Conservation (phyloP, 2,113 vertebrate species). For the Hypocryptadius cinnamomeus region DNA sequence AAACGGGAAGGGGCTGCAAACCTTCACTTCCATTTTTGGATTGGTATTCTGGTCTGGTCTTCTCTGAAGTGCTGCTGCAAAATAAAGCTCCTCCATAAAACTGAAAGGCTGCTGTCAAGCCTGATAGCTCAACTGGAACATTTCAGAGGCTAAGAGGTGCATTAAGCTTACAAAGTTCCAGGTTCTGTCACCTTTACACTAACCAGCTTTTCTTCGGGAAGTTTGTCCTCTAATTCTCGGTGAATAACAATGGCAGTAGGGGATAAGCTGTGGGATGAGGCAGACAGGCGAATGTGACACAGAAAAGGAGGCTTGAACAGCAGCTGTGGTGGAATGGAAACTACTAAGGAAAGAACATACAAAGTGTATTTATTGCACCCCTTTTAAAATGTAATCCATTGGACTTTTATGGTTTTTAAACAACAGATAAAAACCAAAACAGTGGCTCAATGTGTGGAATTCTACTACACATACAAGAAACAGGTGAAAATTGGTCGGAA, state of each 20-base stretch:
- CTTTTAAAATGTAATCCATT: not conserved
- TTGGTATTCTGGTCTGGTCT: not conserved
- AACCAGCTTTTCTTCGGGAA: not conserved
- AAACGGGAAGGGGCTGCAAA: not conserved
- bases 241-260: not conserved
- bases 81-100: slow-evolving; percentile 3
- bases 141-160: not conserved
- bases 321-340: not conserved
- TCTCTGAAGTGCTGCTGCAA: not conserved
- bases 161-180: not conserved
- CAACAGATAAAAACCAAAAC: slow-evolving; percentile 91
- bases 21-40: slow-evolving; percentile 35
- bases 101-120: not conserved
- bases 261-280: not conserved
- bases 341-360: not conserved
- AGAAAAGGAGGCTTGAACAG: not conserved
- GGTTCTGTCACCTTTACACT: slow-evolving; percentile 1
- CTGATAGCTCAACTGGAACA: not conserved
- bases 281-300: rapidly evolving
- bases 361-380: not conserved
- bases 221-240: not conserved
- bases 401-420: not conserved
- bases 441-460: slow-evolving; percentile 95
- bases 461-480: slow-evolving; percentile 97
- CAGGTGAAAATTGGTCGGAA: slow-evolving; percentile 93